Evolutionary conservation across 2,888 invertebrate species (phyloP), one percentile per base, ranked within the genome.

Genomic region (Scaptomyza reducta): DNA sequence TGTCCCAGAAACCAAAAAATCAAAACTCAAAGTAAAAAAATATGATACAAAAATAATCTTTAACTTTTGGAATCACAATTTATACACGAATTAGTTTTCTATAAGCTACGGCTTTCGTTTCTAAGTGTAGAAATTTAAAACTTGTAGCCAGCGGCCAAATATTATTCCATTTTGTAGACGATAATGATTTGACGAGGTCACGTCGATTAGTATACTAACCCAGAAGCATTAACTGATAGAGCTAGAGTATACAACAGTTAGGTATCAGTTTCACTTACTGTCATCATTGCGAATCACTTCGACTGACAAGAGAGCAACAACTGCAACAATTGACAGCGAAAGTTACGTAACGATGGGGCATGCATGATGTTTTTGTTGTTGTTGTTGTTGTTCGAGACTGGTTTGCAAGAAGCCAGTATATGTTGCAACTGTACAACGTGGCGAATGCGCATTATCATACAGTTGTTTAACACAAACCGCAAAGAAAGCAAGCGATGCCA

Each of bases 181-280:
- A 84, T 85, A 84, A 68, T 68, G 70, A 63, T 79, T 63, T 75
- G 87, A 75, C 87, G 53, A 58, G 74, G 81, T 78, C 78, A 80
- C 16, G 14, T 10, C 59, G 44, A 59, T 58, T 29, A 29, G 14
- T 35, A 45, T 42, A 33, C 42, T 14, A 7, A 11, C 33, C 35
- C 2, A 29, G 41, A 45, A 58, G 35, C 38, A n/a, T 13, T 10
- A 5, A 4, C 38, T 13, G 46, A 38, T 14, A 69, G 74, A 10
- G 61, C 53, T 14, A 69, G 74, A 10, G 61, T 56, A 55, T 54
- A 40, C 16, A 6, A 27, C 11, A 14, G 47, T 68, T 38, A 38
- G 14, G 14, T 9, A 14, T 14, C 11, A 11, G 6, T 9, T 18
- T n/a, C 1, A 11, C n/a, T 25, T 35, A 14, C 16, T 33, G 40